Conservation (phyloP, 2,888 invertebrate species). For the Pristionchus exspectatus region DNA sequence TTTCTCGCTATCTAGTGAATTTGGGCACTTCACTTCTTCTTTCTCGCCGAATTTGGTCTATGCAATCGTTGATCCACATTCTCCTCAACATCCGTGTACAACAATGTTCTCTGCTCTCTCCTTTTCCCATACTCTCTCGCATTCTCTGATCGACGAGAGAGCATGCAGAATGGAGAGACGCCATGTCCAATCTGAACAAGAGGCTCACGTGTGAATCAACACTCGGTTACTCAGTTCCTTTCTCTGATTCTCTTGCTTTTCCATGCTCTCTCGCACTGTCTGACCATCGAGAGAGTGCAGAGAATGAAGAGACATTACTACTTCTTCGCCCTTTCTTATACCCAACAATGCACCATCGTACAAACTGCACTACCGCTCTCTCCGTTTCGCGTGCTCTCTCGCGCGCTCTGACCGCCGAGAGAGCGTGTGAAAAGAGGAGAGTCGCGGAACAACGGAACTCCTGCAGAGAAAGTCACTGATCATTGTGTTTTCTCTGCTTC, state of each 20-base stretch:
- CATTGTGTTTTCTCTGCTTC: slow-evolving; percentile 13
- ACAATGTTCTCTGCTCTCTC: not conserved
- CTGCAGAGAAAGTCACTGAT: not conserved
- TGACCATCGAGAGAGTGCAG: not conserved
- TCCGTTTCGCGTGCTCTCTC: not conserved
- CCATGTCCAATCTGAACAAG: not conserved
- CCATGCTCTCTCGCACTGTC: not conserved
- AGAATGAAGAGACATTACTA: not conserved
- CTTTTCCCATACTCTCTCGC: not conserved
- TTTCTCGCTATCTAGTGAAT: not conserved
- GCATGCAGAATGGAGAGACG: not conserved
- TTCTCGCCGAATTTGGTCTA: not conserved
- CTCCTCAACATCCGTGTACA: not conserved
- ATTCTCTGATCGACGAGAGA: not conserved
- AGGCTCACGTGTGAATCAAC: not conserved
- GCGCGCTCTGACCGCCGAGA: not conserved
- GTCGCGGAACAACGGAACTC: not conserved
- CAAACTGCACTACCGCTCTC: not conserved
- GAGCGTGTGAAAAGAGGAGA: not conserved
- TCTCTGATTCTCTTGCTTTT: not conserved
- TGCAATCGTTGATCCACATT: not conserved
- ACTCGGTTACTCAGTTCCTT: not conserved
- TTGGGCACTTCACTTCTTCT: not conserved
- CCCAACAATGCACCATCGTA: not conserved
- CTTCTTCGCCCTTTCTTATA: not conserved